A percentile compares a stretch with the other conserved stretches of the same genome.
Conservation (phyloP, 2,113 vertebrate genomes). For the Stigmatopora nigra region DNA sequence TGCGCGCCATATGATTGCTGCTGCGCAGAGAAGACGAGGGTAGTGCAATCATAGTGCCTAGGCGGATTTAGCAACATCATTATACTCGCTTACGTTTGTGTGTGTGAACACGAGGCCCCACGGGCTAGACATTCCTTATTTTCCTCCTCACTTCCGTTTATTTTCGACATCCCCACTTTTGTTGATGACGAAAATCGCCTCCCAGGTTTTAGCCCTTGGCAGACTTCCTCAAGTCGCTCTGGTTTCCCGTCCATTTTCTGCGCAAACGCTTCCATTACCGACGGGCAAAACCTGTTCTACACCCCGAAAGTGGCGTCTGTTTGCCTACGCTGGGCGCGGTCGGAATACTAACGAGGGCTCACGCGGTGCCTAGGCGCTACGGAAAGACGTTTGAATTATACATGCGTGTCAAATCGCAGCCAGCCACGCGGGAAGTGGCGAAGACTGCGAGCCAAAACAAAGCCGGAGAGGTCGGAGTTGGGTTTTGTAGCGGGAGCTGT, state of each 20-base stretch:
- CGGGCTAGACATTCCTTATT: constrained; percentile 20
- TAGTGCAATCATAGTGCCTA: constrained; percentile 9
- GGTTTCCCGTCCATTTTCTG: constrained; percentile 36
- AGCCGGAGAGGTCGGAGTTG: constrained; percentile 24
- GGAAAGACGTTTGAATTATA: constrained; percentile 43
- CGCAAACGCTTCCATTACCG: constrained; percentile 31
- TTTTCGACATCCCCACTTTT: constrained; percentile 16
- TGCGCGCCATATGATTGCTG: too few species aligned
- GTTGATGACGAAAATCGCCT: constrained; percentile 38
- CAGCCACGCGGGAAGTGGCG: constrained; percentile 7
- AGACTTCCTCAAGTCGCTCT: constrained; percentile 42
- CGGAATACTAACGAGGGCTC: constrained; percentile 43
- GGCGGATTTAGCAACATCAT: constrained; percentile 25
- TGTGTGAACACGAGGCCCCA: constrained; percentile 14
- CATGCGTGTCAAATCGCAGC: constrained; percentile 36
- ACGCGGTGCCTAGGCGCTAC: constrained; percentile 14
- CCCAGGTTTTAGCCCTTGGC: constrained; percentile 27
- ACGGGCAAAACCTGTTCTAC: constrained; percentile 29
- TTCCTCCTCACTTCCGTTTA: constrained; percentile 13
- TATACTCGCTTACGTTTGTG: background rate
- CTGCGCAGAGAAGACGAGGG: too few species aligned
- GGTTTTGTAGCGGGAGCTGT: constrained; percentile 34
- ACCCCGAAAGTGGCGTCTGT: constrained; percentile 38
- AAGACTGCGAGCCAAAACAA: constrained; percentile 14
- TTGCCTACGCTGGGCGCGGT: constrained; percentile 22